phyloP scores from a whole-genome alignment of 2,797 vertebrate species.

The Chanos chanos region DNA sequence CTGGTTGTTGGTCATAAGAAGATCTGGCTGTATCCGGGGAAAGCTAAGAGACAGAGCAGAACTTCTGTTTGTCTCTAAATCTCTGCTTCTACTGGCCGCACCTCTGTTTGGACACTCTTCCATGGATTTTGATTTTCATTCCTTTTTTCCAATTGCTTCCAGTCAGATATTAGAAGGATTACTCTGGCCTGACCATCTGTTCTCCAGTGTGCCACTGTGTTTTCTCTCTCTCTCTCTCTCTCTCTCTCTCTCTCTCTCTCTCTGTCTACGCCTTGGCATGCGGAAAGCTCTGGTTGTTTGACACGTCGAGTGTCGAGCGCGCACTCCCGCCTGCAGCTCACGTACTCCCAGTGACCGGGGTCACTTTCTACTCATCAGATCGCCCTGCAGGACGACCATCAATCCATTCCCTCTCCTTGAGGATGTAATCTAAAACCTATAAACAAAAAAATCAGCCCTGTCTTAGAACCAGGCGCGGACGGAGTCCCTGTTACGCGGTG shows the following conservation, averaged over 20 bases:
- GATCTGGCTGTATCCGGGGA: too few species aligned
- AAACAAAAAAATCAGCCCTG: too few species aligned
- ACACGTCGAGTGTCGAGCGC: background rate
- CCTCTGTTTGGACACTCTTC: background rate
- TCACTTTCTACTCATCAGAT: background rate
- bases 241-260: background rate
- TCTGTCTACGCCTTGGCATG: background rate
- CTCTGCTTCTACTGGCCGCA: background rate
- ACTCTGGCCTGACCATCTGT: slow-evolving; percentile 29
- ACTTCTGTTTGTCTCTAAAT: too few species aligned
- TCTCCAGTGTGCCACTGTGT: background rate
- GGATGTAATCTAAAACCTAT: background rate
- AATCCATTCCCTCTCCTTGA: background rate
- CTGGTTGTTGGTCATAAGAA: background rate
- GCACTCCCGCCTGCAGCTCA: background rate
- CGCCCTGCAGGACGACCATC: background rate
- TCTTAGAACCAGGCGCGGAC: background rate
- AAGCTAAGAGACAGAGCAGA: too few species aligned
- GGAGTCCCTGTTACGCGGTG: background rate
- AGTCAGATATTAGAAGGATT: slow-evolving; percentile 19
- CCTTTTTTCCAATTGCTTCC: background rate
- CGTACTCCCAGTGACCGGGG: background rate
- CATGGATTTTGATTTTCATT: background rate
- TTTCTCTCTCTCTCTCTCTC: background rate
- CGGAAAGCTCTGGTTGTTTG: slow-evolving; percentile 6